A percentile compares a stretch with the other conserved stretches of the same genome.
These are phyloP conservation scores for Karalla daura DNA, from an alignment of 2,797 vertebrate species.

Conservation along the genomic window DNA sequence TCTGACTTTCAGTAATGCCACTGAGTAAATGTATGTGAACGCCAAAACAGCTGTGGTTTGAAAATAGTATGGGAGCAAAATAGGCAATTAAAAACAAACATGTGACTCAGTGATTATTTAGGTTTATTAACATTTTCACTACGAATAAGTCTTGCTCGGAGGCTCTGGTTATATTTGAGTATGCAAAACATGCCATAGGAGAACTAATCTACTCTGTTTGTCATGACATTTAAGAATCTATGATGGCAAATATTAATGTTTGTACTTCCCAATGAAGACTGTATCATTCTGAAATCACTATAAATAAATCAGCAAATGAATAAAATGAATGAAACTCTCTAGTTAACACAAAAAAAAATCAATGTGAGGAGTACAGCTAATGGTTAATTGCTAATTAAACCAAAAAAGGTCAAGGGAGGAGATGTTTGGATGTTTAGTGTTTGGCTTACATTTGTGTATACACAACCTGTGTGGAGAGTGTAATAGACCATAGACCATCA, in stretches of 20 bases:
- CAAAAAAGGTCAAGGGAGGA: conserved; percentile 2
- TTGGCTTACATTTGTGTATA: background rate
- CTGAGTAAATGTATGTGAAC: background rate
- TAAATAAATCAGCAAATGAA: no score
- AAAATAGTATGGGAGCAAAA: conserved; percentile 14
- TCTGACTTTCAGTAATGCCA: conserved; percentile 1
- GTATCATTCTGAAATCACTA: background rate
- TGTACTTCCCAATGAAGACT: conserved; percentile 2
- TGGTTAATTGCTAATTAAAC: background rate
- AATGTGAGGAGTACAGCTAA: background rate
- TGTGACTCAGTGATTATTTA: conserved; percentile 2
- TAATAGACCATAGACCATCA: conserved; percentile 42
- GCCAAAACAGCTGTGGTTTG: conserved; percentile 4
- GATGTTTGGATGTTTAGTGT: conserved; percentile 18
- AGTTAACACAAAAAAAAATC: background rate
- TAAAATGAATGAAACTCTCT: no score
- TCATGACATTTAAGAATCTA: conserved; percentile 27
- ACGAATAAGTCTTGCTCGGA: conserved; percentile 27
- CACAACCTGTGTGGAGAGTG: conserved; percentile 11
- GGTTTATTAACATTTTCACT: conserved; percentile 20
- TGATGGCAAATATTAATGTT: conserved; percentile 8
- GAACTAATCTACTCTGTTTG: conserved; percentile 21
- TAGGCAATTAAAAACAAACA: conserved; percentile 10
- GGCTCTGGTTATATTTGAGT: conserved; percentile 44
- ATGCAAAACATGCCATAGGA: conserved; percentile 28